phyloP scores from a whole-genome alignment of 2,797 vertebrate species.

The Threskiornis aethiopicus region DNA sequence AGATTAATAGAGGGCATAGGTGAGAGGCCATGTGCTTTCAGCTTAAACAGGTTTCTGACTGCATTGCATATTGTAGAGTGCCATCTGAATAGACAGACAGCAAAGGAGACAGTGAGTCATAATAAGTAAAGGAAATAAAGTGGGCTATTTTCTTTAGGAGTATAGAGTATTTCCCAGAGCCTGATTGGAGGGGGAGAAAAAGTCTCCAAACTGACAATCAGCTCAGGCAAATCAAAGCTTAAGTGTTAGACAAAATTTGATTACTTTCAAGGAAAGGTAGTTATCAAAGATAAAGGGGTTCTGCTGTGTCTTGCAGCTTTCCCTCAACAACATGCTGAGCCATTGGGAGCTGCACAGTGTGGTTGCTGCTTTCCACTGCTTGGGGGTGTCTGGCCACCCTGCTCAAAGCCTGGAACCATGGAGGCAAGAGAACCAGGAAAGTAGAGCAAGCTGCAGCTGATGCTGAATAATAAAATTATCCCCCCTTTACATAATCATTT shows the following conservation, averaged over 20 bases:
- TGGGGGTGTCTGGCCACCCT: background rate
- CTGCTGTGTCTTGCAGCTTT: background rate
- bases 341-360: background rate
- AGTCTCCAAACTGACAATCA: background rate
- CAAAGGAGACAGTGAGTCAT: background rate
- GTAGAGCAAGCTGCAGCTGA: background rate
- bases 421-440: background rate
- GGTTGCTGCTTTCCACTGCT: background rate
- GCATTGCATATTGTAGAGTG: background rate
- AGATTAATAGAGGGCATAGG: constrained; percentile 6
- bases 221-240: background rate
- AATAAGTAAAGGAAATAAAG: constrained; percentile 10
- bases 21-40: constrained; percentile 16
- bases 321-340: background rate
- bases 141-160: background rate
- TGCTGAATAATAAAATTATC: background rate
- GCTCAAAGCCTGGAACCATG: background rate
- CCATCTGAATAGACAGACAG: background rate
- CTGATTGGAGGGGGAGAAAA: background rate
- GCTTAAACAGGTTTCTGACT: background rate
- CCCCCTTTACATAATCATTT: background rate
- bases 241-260: background rate
- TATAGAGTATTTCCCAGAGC: background rate
- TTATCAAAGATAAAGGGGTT: background rate
- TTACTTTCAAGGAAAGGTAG: background rate